phyloP scores from a whole-genome alignment of 2,797 vertebrate genomes.

The Leptodactylus fallax region DNA sequence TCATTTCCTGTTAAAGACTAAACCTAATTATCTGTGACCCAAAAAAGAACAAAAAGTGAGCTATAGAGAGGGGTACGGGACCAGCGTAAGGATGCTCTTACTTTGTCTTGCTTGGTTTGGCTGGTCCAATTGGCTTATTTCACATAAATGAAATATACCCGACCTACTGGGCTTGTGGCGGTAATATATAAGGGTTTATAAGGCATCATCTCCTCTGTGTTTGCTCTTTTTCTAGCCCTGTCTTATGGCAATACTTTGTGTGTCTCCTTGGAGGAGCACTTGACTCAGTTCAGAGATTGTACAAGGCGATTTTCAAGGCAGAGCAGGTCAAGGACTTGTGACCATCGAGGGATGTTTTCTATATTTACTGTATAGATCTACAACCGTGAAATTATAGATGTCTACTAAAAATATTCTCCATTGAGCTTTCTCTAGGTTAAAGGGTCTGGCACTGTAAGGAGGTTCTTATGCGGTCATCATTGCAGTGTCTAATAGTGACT shows the following conservation, averaged over 20 bases:
- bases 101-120: too few species aligned
- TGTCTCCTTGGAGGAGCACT: neutral
- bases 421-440: too few species aligned
- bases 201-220: neutral
- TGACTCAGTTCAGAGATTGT: neutral
- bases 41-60: neutral
- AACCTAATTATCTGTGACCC: neutral
- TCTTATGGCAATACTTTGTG: neutral
- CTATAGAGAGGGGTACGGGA: neutral
- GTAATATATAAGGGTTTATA: neutral
- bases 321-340: constrained; percentile 39
- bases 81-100: neutral
- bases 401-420: neutral
- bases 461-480: neutral
- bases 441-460: neutral
- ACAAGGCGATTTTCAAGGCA: constrained; percentile 22
- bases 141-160: neutral
- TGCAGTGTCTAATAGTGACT: neutral
- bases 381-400: neutral
- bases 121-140: neutral
- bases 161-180: too few species aligned
- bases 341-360: constrained; percentile 33
- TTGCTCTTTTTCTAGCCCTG: neutral
- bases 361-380: neutral
- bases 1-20: neutral